Conservation (phyloP, 2,113 vertebrate species). For the Martes martes region DNA sequence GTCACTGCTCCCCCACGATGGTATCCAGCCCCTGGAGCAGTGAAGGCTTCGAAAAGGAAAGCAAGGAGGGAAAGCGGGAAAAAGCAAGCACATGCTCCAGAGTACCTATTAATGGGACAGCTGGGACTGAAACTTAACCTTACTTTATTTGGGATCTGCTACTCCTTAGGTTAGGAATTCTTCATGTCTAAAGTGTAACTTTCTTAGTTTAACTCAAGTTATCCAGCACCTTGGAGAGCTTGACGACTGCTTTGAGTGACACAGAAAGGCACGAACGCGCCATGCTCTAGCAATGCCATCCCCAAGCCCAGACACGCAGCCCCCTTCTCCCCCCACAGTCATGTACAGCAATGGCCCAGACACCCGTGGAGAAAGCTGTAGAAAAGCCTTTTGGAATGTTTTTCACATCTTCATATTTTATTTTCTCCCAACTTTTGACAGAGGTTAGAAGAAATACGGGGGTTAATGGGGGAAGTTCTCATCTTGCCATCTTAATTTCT, state of each 20-base stretch:
- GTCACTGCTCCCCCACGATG: neutral
- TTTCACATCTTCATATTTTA: constrained; percentile 17
- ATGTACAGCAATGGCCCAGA: neutral
- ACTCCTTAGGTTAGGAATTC: neutral
- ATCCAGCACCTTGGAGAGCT: neutral
- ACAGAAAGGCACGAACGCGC: neutral
- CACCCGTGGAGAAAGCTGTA: neutral
- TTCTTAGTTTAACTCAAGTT: neutral
- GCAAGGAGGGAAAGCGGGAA: neutral
- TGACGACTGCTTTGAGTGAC: neutral
- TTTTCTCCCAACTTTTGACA: neutral
- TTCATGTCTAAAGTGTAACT: neutral
- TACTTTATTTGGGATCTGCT: neutral
- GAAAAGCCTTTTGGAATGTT: neutral
- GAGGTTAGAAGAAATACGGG: neutral
- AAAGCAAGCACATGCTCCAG: neutral
- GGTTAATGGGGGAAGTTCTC: neutral
- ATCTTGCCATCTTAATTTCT: constrained; percentile 45
- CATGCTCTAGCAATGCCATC: neutral
- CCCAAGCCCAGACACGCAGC: neutral
- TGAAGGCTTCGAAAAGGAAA: neutral
- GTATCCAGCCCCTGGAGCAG: neutral
- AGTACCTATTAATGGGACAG: neutral
- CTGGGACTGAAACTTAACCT: neutral
- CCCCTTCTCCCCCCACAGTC: neutral